Evolutionary conservation across 35 echinoderm and acorn worm genomes (phyloP), one percentile per base, ranked within the genome.

Genomic region (Amphiura filiformis): DNA sequence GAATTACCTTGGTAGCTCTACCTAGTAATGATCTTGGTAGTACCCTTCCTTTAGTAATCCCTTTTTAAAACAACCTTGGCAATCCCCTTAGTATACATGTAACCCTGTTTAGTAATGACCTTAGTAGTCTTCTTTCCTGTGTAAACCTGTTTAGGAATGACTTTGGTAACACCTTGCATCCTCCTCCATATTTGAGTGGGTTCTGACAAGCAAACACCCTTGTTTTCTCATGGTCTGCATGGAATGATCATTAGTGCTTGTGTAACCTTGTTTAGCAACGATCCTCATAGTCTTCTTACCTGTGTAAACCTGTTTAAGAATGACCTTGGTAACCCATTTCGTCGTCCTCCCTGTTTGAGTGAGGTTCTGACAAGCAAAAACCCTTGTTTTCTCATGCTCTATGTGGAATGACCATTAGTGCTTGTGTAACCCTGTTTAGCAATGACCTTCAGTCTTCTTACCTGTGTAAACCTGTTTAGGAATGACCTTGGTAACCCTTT

Each of bases 351-450:
- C 34, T 88, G 87, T 4, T 64, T 80, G 28, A 88, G 77, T 13
- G 96, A 0, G 87, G n/a, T 88, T 88, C 78, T 88, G 87, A 56
- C 87, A 88, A 0, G 86, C 86, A 81, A 88, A 88, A 35, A 88
- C 23, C 47, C 87, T 88, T 13, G 86, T 88, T 35, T 77, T 77
- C 37, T 33, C 18, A 30, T 78, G 76, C 35, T 80, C 32, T 15
- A 88, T 78, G 14, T 78, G 76, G 31, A 88, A 88, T 22, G 93
- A 86, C 83, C 85, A 57, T 65, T 76, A 86, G 84, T 30, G 75
- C 84, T 39, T 57, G 84, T n/a, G n/a, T n/a, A n/a, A n/a, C n/a
- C n/a, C n/a, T n/a, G n/a, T n/a, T n/a, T n/a, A n/a, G n/a, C n/a
- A n/a, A n/a, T n/a, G n/a, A n/a, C n/a, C n/a, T n/a, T n/a, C n/a